These are phyloP conservation scores for Eilema depressum DNA, from an alignment of 2,888 invertebrate species.

Conservation along the genomic window DNA sequence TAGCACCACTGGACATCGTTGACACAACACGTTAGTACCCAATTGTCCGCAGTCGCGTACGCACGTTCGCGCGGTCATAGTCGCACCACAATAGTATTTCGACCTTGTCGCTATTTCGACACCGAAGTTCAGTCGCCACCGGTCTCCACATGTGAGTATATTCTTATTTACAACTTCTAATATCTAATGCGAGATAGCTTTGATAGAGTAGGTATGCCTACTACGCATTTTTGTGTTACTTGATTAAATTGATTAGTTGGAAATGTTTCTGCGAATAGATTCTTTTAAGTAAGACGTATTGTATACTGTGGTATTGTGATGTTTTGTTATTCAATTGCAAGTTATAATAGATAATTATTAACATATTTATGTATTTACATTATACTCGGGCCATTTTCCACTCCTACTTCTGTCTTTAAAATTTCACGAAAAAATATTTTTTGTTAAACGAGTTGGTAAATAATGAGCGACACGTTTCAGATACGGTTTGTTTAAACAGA, in stretches of 20 bases:
- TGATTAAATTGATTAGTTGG: slow-evolving; percentile 4
- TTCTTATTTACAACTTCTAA: slow-evolving; percentile 30
- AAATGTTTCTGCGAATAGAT: background rate
- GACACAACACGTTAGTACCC: slow-evolving; percentile 23
- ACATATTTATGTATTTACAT: no score
- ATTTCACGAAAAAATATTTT: no score
- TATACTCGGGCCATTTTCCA: no score
- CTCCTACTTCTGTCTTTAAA: no score
- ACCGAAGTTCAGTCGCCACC: slow-evolving; percentile 51
- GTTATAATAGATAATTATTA: no score
- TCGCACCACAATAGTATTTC: slow-evolving; percentile 54
- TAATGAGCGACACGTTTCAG: no score
- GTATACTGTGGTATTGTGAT: no score
- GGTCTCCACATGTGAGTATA: slow-evolving; percentile 69
- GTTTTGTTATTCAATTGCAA: no score
- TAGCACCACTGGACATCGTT: background rate
- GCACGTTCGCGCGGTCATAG: slow-evolving; percentile 26
- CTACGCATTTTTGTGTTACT: background rate
- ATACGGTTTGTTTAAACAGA: no score
- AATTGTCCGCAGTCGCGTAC: slow-evolving; percentile 30
- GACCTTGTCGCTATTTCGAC: slow-evolving; percentile 76
- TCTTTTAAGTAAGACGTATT: background rate
- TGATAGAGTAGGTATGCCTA: background rate
- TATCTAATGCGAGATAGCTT: slow-evolving; percentile 4
- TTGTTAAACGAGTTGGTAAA: no score